These are phyloP conservation scores for Polypterus senegalus DNA, from an alignment of 2,113 vertebrate genomes.

Conservation along the genomic window DNA sequence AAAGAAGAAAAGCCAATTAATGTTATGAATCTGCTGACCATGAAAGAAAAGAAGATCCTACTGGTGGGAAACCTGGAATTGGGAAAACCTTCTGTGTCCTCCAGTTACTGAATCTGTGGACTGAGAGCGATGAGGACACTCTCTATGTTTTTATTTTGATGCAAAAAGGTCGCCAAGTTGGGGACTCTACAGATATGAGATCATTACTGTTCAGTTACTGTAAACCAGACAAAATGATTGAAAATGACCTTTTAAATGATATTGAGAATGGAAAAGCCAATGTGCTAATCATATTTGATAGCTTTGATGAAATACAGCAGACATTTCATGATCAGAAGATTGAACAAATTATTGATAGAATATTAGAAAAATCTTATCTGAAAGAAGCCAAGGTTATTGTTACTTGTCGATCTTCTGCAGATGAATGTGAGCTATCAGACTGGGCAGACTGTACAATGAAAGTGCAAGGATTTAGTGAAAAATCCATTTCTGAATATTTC, in stretches of 20 bases:
- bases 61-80: conserved; percentile 25
- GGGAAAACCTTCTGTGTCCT: conserved; percentile 19
- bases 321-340: not conserved
- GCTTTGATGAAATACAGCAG: conserved; percentile 4
- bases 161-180: conserved; percentile 1
- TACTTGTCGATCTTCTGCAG: conserved; percentile 19
- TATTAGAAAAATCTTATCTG: conserved; percentile 13
- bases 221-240: conserved; percentile 7
- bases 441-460: conserved; percentile 11
- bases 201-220: conserved; percentile 18
- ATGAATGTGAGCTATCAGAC: not conserved
- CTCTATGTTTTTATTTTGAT: conserved; percentile 26
- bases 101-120: conserved; percentile 19
- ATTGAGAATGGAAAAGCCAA: conserved; percentile 20
- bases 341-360: conserved; percentile 1
- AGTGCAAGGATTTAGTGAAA: conserved; percentile 20
- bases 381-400: conserved; percentile 21
- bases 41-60: conserved; percentile 9
- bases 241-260: conserved; percentile 14
- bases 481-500: conserved; percentile 14
- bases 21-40: conserved; percentile 12
- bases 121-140: conserved; percentile 1
- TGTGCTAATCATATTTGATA: conserved; percentile 22
- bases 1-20: not conserved
- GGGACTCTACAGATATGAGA: conserved; percentile 3